phyloP scores from a whole-genome alignment of 1,140 invertebrate species.

The Megalopta genalis region DNA sequence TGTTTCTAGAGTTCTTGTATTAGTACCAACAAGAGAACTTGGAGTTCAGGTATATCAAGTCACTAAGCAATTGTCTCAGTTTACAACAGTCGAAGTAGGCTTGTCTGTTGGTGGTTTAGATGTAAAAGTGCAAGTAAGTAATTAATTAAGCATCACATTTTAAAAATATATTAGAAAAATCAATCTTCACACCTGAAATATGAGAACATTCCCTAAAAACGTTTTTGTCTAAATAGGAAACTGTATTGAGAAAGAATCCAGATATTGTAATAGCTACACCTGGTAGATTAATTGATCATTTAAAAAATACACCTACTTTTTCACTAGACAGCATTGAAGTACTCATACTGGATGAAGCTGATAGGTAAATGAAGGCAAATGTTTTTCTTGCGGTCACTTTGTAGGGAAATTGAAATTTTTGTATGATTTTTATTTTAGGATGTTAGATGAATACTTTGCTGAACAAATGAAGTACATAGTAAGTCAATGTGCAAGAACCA shows the following conservation, averaged over 20 bases:
- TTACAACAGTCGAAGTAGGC: constrained; percentile 90
- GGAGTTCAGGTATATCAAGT: constrained; percentile 97
- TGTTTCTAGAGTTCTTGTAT: constrained; percentile 92
- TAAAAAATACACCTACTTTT: constrained; percentile 97
- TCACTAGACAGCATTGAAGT: constrained; percentile 95
- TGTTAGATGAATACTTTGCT: constrained; percentile 99
- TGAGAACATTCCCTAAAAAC: constrained; percentile 18
- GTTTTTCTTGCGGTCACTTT: constrained; percentile 37
- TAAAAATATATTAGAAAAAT: not conserved
- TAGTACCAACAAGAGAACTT: constrained; percentile 98
- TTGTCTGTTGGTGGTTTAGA: constrained; percentile 96
- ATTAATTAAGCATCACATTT: not conserved
- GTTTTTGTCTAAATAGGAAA: constrained; percentile 83
- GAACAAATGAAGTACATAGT: constrained; percentile 99
- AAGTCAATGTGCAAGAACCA: constrained; percentile 91
- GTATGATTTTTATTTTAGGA: constrained; percentile 82
- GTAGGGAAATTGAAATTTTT: constrained; percentile 10
- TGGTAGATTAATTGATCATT: constrained; percentile 97
- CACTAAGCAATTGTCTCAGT: constrained; percentile 93
- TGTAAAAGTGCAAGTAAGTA: constrained; percentile 89
- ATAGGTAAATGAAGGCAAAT: constrained; percentile 82
- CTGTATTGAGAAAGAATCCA: constrained; percentile 91
- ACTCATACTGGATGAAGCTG: constrained; percentile 96
- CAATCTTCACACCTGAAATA: not conserved
- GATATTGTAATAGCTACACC: constrained; percentile 99